Base-by-base conservation (phyloP, 2,888 invertebrate species). In the Luperina testacea region DNA sequence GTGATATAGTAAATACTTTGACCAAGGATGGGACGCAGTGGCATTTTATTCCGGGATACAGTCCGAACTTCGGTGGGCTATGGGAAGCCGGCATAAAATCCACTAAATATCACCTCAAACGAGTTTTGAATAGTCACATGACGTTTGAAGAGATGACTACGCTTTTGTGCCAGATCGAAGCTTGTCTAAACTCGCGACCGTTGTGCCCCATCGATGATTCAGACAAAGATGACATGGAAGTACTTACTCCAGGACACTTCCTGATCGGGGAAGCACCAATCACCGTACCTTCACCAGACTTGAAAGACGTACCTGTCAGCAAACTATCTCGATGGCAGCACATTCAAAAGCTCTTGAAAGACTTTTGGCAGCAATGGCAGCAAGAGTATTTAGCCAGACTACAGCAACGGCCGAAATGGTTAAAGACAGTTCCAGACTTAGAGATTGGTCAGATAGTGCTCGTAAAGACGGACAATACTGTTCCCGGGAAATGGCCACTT, bases 371-470 rank as follows among this genome's bases (percentile, higher is more conserved):
- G 15, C 61, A 2, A 61, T 27, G 61, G 27, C 27, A 27, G 61
- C 27, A 61, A 7, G 27, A 61, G 7, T 61, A 61, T 15, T 65
- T 65, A 15, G 65, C 65, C 13, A n/a, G n/a, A n/a, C n/a, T n/a
- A 67, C 67, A 67, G 45, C n/a, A 42, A 67, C 42, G 42, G 8
- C 67, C 42, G 42, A 67, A 67, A n/a, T 67, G 15, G 42, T 42
- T 67, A 42, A 42, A 67, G 42, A n/a, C 67, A n/a, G 42, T 67
- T 15, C 67, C 15, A 67, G 20, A 67, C 67, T 15, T 67, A n/a
- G 67, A 67, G 0, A n/a, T 68, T 68, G 68, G 27, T 48, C 68
- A 48, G 5, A 27, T 68, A 27, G n/a, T 48, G 20, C 27, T 61
- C 61, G n/a, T 61, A 61, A 27, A 51, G 32, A 32, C 32, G 32